Evolutionary conservation across 2,888 invertebrate genomes (phyloP), one percentile per base, ranked within the genome.

Genomic region (Cyclophora punctaria): DNA sequence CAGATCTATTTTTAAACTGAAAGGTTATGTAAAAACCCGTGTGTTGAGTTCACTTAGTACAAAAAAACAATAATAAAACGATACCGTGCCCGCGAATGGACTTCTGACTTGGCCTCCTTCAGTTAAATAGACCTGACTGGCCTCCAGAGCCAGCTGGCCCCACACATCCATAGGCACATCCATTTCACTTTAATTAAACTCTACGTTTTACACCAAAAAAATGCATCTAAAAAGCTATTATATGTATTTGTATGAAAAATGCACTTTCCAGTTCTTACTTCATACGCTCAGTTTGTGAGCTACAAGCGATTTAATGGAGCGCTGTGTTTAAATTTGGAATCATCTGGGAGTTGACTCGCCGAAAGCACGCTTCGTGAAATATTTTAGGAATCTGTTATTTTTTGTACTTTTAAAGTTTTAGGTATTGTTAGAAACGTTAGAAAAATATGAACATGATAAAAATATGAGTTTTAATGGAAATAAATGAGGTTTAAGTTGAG

Each of bases 131-230:
- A 96, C 94, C 84, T 95, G 95, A 65, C 94, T 93, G 49, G 95
- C 95, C 83, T 96, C 96, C 53, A 96, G 90, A 55, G 96, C 96
- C 69, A 96, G 88, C 80, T 96, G 96, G 47, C 96, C 95, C 96
- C 96, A 96, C 70, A 96, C 93, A 89, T 96, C 94, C 49, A 93
- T 91, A 46, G 91, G 90, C 62, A 93, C 86, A 90, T 93, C 93
- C 93, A 93, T 93, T 51, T 76, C 49, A 58, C 7, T 35, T 34
- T 55, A 56, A 53, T 46, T n/a, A 50, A 47, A 53, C 45, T 59
- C 56, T 53, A 49, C 46, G 55, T 56, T 59, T 61, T 60, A 34
- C 20, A 20, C 77, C 72, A 55, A 62, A 37, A 47, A 63, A 64
- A 68, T 64, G 46, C 64, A 68, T 65, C 56, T 52, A 59, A 66